Base-by-base conservation (phyloP, 2,888 invertebrate species). In the Apotomis turbidana region DNA sequence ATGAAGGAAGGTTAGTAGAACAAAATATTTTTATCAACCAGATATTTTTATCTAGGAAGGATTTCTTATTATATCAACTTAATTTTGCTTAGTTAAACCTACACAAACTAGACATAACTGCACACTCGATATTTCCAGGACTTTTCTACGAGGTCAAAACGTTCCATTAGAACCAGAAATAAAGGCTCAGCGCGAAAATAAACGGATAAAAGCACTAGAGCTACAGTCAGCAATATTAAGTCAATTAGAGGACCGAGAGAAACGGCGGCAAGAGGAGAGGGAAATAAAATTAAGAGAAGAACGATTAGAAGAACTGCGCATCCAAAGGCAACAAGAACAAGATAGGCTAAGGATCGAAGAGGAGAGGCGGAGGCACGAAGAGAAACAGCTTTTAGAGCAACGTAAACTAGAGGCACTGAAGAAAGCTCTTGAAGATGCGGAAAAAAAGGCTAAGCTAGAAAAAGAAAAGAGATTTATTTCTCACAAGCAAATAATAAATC, bases 91-190 rank as follows among this genome's bases (percentile, higher is more conserved):
- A 27, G 27, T 27, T 27, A 27, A 27, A 27, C 27, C 27, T 27
- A 5, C 2, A 36, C 10, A 57, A 9, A 36, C 12, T 12, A 4
- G 4, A 57, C 5, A 4, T 36, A 5, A 27, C 27, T 9, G 15
- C 5, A 63, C n/a, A 41, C 41, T 41, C 4, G 64, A 83, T 79
- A 58, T 70, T 87, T 87, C n/a, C 86, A 94, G 94, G 77, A 96
- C 96, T 57, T 96, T 96, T 88, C 90, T 98, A 60, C 94, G 98
- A 76, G 98, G 98, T 8, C 98, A 98, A 91, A 98, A 98, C 88
- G 95, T 96, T 13, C 97, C 96, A 0, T 85, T 98, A 70, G 98
- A 98, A 84, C 96, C 97, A 1, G 95, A 95, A 77, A 95, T 97
- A 68, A 92, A 97, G 78, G 96, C 96, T 8, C 97, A 98, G 87